Evolutionary conservation across 2,797 vertebrate genomes (phyloP).

Genomic region (Nasua narica): DNA sequence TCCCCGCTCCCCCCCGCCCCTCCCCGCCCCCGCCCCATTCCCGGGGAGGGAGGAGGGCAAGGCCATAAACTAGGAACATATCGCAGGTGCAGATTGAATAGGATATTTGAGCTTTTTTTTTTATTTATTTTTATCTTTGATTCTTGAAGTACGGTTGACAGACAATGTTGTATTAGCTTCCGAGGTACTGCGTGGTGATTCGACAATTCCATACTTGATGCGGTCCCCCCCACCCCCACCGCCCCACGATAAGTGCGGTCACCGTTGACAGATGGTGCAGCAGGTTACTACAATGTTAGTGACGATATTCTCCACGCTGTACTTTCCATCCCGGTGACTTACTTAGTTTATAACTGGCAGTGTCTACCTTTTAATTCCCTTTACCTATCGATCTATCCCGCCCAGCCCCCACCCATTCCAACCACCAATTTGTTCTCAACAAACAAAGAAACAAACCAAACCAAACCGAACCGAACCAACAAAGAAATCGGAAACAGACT

Average conservation of each 20-base stretch:
- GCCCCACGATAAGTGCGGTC: neutral
- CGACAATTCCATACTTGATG: neutral
- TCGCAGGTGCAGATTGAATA: neutral
- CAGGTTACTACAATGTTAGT: neutral
- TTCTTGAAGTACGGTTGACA: neutral
- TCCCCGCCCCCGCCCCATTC: no score
- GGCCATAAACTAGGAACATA: neutral
- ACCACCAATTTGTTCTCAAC: neutral
- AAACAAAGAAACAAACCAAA: neutral
- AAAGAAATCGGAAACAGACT: neutral
- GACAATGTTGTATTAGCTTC: neutral
- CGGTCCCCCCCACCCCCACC: accelerated
- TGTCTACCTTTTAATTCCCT: neutral
- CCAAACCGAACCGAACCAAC: neutral
- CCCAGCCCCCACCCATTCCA: neutral
- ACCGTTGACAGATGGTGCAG: neutral
- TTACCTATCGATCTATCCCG: neutral
- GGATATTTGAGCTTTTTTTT: neutral
- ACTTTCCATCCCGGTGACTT: neutral
- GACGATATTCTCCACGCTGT: neutral
- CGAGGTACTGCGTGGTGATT: neutral
- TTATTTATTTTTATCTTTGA: neutral
- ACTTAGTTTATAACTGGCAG: neutral
- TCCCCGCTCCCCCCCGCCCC: neutral
- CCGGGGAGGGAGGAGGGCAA: neutral